Base-by-base conservation (phyloP, 2,888 invertebrate species). In the Netelia inedita region DNA sequence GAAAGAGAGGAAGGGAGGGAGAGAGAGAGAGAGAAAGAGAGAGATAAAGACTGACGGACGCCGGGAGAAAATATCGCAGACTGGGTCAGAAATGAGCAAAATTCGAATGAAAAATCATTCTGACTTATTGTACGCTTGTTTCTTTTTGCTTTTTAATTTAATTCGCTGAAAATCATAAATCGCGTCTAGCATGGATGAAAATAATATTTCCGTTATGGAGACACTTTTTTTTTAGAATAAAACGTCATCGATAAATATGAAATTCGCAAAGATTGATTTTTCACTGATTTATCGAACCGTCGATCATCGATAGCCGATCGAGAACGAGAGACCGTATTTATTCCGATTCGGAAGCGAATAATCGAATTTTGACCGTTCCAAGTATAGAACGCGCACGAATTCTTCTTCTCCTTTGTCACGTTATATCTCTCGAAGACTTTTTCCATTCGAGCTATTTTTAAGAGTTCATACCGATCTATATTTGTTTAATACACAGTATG, bases 11-110 rank as follows among this genome's bases (percentile, higher is more conserved):
- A 14, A 46, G 46, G 3, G 68, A 41, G 43, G 5, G 11, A 46
- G 46, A 46, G 46, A 46, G 46, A 14, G 43, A 55, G 46, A 46
- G 46, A 46, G 46, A 46, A 61, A 19, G 43, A 19, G 43, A 57
- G 16, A 74, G 28, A 79, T 87, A 79, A 80, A 79, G 55, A 82
- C 65, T 50, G 69, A 80, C 53, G 41, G 81, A 81, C 76, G 68
- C 59, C 28, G 9, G 28, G 28, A 43, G 72, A 3, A 63, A 46
- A 68, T 68, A 68, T 59, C 35, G 28, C 28, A 43, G 73, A 46
- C 14, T 9, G 55, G 11, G 28, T 50, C 14, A 69, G 16, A 28
- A 16, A 43, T 50, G 59, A 41, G 46, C 43, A 10, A 35, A 68
- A 63, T 28, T 28, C 16, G n/a, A 8, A 76, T 59, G 41, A 76